Evolutionary conservation across 2,797 vertebrate species (phyloP).

Genomic region (Hafferia zeledoni): DNA sequence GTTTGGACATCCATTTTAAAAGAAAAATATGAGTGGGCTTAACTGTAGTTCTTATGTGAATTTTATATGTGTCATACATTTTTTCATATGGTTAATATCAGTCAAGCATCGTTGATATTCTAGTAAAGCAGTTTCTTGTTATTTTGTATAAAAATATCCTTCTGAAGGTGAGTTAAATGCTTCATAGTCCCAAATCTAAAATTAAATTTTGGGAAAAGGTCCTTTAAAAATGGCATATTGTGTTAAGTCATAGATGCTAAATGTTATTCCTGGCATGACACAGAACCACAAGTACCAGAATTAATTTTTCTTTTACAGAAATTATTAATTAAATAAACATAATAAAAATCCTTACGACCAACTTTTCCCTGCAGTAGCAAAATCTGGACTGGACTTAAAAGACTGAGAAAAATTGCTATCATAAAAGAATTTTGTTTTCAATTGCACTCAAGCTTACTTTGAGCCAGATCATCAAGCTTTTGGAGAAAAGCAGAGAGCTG

Average conservation of each 20-base stretch:
- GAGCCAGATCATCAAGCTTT: neutral
- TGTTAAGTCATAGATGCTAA: conserved; percentile 36
- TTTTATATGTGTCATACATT: conserved; percentile 25
- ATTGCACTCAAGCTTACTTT: neutral
- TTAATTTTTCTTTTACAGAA: conserved; percentile 63
- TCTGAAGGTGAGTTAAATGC: conserved; percentile 50
- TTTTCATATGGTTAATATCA: conserved; percentile 60
- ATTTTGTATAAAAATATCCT: conserved; percentile 71
- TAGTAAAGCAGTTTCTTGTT: conserved; percentile 58
- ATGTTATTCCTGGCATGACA: conserved; percentile 58
- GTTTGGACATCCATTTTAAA: conserved; percentile 47
- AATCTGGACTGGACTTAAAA: conserved; percentile 1
- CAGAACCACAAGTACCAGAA: neutral
- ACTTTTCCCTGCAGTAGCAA: neutral
- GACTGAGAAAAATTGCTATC: neutral
- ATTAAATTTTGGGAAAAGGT: conserved; percentile 57
- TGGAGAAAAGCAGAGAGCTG: neutral
- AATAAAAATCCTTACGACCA: neutral
- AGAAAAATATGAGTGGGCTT: conserved; percentile 38
- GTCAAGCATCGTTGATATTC: conserved; percentile 61
- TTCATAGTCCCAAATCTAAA: conserved; percentile 48
- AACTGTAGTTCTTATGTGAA: conserved; percentile 41
- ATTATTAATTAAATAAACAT: conserved; percentile 63
- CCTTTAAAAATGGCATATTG: conserved; percentile 40
- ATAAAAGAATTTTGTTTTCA: neutral